A percentile compares a stretch with the other conserved stretches of the same genome.
phyloP scores from a whole-genome alignment of 2,113 vertebrate genomes.

The Oenanthe oenanthe region DNA sequence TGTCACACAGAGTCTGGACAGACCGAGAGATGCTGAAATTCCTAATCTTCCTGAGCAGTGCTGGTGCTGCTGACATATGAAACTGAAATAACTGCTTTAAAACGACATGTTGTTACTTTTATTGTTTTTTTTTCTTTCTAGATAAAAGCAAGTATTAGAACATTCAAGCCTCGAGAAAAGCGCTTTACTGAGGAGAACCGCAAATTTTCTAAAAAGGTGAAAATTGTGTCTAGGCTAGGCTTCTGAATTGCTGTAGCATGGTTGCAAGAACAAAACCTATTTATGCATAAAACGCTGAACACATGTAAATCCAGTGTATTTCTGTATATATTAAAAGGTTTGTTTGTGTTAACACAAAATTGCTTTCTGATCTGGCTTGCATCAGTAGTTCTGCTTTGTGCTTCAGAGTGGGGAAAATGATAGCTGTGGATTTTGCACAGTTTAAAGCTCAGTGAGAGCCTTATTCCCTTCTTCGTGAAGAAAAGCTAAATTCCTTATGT shows the following conservation, averaged over 20 bases:
- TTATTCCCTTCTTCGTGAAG: neutral
- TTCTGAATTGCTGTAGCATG: neutral
- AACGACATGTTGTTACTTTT: neutral
- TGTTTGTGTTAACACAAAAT: neutral
- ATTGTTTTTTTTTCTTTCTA: slow-evolving; percentile 13
- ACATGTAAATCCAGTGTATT: slow-evolving; percentile 9
- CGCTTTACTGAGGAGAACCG: slow-evolving; percentile 85
- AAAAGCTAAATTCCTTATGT: neutral
- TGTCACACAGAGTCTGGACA: neutral
- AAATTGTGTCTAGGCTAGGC: neutral
- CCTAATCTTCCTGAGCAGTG: rapidly evolving
- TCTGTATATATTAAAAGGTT: slow-evolving; percentile 4
- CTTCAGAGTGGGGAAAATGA: neutral
- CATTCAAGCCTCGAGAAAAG: slow-evolving; percentile 86
- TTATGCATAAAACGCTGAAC: slow-evolving; percentile 17
- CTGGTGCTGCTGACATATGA: neutral
- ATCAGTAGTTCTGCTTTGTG: neutral
- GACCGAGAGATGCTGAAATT: neutral
- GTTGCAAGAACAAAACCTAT: neutral
- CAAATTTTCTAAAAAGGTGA: slow-evolving; percentile 97
- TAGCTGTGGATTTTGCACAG: neutral
- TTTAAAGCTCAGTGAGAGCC: neutral
- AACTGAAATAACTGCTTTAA: neutral
- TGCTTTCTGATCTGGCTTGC: slow-evolving; percentile 35
- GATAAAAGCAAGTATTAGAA: slow-evolving; percentile 89